Conservation (phyloP, 2,888 invertebrate species). For the Polyommatus icarus region DNA sequence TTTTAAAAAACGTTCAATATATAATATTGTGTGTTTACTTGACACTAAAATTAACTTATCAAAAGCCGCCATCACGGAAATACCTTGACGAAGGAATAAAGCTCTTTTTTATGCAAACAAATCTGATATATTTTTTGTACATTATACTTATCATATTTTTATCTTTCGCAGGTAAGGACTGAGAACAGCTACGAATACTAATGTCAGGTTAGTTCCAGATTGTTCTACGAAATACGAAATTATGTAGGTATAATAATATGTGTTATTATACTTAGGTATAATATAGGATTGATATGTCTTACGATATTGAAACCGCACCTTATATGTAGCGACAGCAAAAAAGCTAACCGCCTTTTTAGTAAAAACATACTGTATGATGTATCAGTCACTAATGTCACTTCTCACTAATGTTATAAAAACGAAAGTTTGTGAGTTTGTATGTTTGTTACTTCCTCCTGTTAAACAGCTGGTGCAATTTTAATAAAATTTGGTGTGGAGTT, state of each 20-base stretch:
- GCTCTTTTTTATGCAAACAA: not conserved
- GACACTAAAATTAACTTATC: not conserved
- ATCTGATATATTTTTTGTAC: not conserved
- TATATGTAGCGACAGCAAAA: slow-evolving; percentile 46
- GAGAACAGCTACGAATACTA: slow-evolving; percentile 33
- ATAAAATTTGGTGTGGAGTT: too few species aligned
- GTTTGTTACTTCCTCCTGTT: too few species aligned
- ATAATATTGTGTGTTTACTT: not conserved
- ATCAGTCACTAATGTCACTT: too few species aligned
- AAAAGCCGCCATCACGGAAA: not conserved
- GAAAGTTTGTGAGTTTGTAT: too few species aligned
- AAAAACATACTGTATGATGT: too few species aligned
- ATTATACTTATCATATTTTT: not conserved
- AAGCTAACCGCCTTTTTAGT: slow-evolving; percentile 5
- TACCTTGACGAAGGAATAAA: not conserved
- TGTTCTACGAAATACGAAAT: slow-evolving; percentile 7
- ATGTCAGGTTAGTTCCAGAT: slow-evolving; percentile 9
- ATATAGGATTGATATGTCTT: slow-evolving; percentile 37
- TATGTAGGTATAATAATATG: slow-evolving; percentile 34
- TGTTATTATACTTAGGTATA: slow-evolving; percentile 38
- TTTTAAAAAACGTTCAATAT: too few species aligned
- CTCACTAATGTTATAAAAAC: too few species aligned
- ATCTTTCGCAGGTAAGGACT: slow-evolving; percentile 12
- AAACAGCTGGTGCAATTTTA: too few species aligned
- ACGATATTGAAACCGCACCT: slow-evolving; percentile 49